Conservation (phyloP, 2,113 vertebrate species). For the Narcine bancroftii region DNA sequence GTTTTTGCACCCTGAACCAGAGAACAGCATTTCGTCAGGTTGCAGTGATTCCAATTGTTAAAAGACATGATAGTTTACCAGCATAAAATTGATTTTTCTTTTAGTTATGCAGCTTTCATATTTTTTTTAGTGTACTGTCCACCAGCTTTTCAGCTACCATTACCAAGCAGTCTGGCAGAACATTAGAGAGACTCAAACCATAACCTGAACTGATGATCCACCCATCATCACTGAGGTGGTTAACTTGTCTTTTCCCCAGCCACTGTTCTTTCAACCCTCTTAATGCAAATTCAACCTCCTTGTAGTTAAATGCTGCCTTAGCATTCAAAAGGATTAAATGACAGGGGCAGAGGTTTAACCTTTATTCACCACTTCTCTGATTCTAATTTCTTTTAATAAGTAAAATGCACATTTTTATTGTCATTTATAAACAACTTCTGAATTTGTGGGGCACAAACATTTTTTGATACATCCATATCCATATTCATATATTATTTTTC, state of each 20-base stretch:
- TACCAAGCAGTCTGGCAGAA: background rate
- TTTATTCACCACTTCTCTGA: background rate
- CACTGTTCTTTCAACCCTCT: background rate
- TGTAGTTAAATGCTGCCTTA: no score
- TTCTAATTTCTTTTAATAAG: background rate
- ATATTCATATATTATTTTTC: background rate
- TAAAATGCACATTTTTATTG: background rate
- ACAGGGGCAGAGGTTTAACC: background rate
- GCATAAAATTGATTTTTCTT: background rate
- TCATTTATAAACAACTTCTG: background rate
- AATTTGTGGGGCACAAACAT: background rate
- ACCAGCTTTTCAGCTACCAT: background rate
- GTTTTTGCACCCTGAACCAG: background rate
- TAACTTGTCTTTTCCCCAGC: background rate
- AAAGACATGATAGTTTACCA: background rate
- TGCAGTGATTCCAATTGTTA: background rate
- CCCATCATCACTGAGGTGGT: background rate
- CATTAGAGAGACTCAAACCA: background rate
- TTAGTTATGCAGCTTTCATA: background rate
- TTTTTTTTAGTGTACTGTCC: background rate
- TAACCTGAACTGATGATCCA: background rate
- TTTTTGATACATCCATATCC: background rate
- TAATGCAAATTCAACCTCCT: background rate
- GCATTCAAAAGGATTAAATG: no score
- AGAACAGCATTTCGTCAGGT: background rate